Evolutionary conservation across 2,888 invertebrate genomes (phyloP), one percentile per base, ranked within the genome.

Genomic region (Cactoblastis cactorum): DNA sequence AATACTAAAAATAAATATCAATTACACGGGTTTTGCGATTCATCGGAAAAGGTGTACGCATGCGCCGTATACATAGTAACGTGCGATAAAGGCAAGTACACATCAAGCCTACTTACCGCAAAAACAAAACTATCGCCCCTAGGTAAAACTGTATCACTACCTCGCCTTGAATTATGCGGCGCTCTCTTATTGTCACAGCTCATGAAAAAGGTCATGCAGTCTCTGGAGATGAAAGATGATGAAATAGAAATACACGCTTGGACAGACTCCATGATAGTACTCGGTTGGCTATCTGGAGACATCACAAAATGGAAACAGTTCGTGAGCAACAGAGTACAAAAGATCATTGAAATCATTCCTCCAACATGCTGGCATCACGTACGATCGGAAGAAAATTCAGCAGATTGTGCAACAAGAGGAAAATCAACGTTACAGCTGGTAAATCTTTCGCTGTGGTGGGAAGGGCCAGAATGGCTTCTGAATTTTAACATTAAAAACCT

Each of bases 321-420:
- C 18, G 50, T 50, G 1, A 8, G 32, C 1, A 45, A 50, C 17
- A 35, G 34, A 24, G 50, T 45, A 11, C 22, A 15, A 3, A 28
- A 24, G 19, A 47, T 33, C 19, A 17, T 8, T 6, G 37, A 43
- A 11, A 38, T 22, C 6, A 43, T 52, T 18, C 45, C 48, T 1
- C 5, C 48, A 9, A 3, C 17, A 1, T 32, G 28, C 8, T 52
- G 52, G 52, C 12, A 12, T 9, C 35, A 49, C 17, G 32, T 49
- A 0, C 43, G 14, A 18, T 52, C 51, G 2, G 41, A 41, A 1
- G 51, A n/a, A n/a, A n/a, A n/a, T 41, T 1, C 47, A 51, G 48
- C 35, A 2, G 49, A 52, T 12, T 52, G 52, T 15, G 49, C 49
- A 1, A 52, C 45, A 8, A n/a, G 52, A n/a, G 48, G 52, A 1